Conservation (phyloP, 1,140 invertebrate genomes). For the Chironomus striatipennis region DNA sequence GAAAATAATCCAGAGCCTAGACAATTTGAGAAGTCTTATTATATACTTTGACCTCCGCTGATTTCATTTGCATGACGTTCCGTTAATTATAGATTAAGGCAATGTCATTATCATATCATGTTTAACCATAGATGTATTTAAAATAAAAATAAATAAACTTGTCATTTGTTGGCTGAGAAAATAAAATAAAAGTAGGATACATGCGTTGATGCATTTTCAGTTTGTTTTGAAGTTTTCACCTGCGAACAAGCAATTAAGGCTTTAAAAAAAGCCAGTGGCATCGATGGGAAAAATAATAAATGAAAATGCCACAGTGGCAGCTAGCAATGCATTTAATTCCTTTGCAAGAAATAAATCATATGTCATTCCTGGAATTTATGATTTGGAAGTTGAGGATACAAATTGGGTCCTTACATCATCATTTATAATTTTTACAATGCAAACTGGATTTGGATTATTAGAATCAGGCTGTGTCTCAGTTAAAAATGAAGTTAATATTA, state of each 20-base stretch:
- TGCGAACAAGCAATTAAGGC: no score
- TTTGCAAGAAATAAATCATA: constrained; percentile 35
- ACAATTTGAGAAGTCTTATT: no score
- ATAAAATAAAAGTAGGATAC: neutral
- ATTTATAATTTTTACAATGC: constrained; percentile 96
- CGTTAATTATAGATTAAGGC: no score
- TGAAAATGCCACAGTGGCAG: neutral
- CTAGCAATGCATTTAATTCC: constrained; percentile 29
- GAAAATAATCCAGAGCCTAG: no score
- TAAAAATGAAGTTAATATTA: constrained; percentile 95
- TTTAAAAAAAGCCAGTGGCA: neutral
- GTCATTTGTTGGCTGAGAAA: no score
- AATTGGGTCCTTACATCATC: constrained; percentile 88
- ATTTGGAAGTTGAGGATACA: constrained; percentile 68
- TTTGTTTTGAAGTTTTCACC: neutral
- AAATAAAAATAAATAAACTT: no score
- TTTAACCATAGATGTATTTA: no score
- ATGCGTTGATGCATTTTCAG: neutral
- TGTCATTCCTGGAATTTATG: constrained; percentile 41
- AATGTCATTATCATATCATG: no score
- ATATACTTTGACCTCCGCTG: no score
- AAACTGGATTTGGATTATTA: constrained; percentile 80
- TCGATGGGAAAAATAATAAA: neutral
- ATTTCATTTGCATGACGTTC: no score
- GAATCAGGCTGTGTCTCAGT: constrained; percentile 87